Evolutionary conservation across 2,797 vertebrate genomes (phyloP).

Genomic region (Trachurus trachurus): DNA sequence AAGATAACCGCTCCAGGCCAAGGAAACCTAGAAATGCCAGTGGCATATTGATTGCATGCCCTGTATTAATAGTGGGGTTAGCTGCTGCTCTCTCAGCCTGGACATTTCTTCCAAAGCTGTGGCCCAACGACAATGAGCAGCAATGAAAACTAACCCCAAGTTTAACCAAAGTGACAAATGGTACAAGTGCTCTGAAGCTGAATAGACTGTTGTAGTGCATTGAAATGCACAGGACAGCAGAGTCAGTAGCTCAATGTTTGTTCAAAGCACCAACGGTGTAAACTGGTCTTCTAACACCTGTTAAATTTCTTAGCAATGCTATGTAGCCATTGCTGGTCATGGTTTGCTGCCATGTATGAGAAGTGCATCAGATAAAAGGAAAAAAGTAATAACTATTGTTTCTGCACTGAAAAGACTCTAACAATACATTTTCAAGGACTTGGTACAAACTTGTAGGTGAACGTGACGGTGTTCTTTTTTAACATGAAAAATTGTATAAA

Average conservation of each 20-base stretch:
- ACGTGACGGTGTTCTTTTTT: background rate
- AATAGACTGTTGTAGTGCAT: background rate
- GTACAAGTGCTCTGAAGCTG: slow-evolving; percentile 2
- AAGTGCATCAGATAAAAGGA: too few species aligned
- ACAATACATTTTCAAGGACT: background rate
- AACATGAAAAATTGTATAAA: background rate
- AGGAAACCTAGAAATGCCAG: slow-evolving; percentile 81
- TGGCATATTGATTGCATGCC: slow-evolving; percentile 81
- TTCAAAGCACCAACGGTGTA: background rate
- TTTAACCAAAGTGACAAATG: slow-evolving; percentile 36
- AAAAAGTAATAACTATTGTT: background rate
- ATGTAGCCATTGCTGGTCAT: background rate
- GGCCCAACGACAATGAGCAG: slow-evolving; percentile 42
- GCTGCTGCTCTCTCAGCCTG: slow-evolving; percentile 52
- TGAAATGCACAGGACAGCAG: slow-evolving; percentile 8
- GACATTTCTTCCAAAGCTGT: slow-evolving; percentile 54
- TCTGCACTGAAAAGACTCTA: background rate
- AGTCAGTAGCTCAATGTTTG: slow-evolving; percentile 17
- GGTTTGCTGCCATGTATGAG: background rate
- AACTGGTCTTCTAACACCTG: background rate
- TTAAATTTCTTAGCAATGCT: background rate
- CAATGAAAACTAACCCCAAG: slow-evolving; percentile 43
- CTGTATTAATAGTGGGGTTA: slow-evolving; percentile 73
- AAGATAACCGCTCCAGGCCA: slow-evolving; percentile 80
- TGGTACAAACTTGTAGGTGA: background rate